phyloP scores from a whole-genome alignment of 2,797 vertebrate genomes.

The Odontamblyopus rebecca region DNA sequence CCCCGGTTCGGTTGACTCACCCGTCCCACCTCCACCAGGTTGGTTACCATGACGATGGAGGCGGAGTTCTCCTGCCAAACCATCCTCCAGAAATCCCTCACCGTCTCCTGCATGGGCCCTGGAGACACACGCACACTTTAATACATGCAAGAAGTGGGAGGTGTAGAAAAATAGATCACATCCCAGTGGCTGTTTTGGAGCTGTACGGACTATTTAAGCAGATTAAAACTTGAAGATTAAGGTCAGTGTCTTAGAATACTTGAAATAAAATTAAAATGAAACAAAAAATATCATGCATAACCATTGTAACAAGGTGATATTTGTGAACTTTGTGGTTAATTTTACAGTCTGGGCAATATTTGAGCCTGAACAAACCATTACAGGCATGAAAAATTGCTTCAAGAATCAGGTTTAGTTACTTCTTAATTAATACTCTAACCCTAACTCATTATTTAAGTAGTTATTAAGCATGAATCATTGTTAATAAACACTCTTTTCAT shows the following conservation, averaged over 20 bases:
- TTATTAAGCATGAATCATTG: no score
- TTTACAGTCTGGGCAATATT: not conserved
- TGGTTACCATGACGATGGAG: conserved; percentile 99
- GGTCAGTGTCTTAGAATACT: no score
- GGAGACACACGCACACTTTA: conserved; percentile 18
- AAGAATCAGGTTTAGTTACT: no score
- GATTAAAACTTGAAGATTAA: no score
- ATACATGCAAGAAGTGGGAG: conserved; percentile 13
- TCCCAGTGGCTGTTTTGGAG: not conserved
- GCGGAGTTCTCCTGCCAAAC: conserved; percentile 98
- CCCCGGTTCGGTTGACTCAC: conserved; percentile 76
- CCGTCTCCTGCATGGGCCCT: conserved; percentile 98
- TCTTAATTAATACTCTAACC: no score
- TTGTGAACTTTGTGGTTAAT: not conserved
- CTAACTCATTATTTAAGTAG: no score
- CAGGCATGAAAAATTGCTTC: not conserved
- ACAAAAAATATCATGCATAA: no score
- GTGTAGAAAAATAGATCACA: not conserved
- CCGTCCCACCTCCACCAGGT: conserved; percentile 97
- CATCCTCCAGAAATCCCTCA: conserved; percentile 99
- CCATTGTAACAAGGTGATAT: not conserved
- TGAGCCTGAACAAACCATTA: not conserved
- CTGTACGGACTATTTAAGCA: no score
- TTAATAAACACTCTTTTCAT: no score
- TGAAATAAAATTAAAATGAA: no score